Percentiles rank a stretch among this genome's conserved stretches.
These are phyloP conservation scores for Acipenser transmontanus DNA, from an alignment of 2,797 vertebrate species.

Conservation along the genomic window DNA sequence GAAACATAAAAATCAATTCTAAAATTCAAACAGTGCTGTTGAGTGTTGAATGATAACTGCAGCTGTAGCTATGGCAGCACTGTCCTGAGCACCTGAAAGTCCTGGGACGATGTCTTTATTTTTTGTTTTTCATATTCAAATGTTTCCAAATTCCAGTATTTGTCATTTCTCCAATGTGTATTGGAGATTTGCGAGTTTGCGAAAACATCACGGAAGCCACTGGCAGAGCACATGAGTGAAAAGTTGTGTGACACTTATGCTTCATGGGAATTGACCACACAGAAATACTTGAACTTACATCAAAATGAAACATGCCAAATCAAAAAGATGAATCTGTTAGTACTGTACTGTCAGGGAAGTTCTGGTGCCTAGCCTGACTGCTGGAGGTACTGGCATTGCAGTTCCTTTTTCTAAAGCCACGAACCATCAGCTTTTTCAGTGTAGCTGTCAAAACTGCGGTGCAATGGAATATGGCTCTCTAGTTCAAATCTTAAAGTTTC, in stretches of 20 bases:
- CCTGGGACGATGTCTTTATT: background rate
- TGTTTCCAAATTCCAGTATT: slow-evolving; percentile 48
- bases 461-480: background rate
- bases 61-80: too few relatives aligned
- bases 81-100: too few relatives aligned
- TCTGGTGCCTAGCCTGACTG: background rate
- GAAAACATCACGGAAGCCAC: background rate
- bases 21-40: too few relatives aligned
- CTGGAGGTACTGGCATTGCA: background rate
- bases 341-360: background rate
- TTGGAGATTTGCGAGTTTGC: slow-evolving; percentile 7
- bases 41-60: too few relatives aligned
- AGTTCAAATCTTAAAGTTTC: too few relatives aligned
- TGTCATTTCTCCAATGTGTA: slow-evolving; percentile 25
- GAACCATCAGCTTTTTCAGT: too few relatives aligned
- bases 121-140: slow-evolving; percentile 10
- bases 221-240: background rate
- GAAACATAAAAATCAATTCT: too few relatives aligned
- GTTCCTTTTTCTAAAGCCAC: too few relatives aligned
- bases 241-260: background rate
- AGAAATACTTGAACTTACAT: background rate
- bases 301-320: background rate
- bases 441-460: too few relatives aligned
- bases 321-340: background rate
- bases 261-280: background rate